Evolutionary conservation across 1,140 invertebrate genomes (phyloP).

Genomic region (Eriocheir sinensis): DNA sequence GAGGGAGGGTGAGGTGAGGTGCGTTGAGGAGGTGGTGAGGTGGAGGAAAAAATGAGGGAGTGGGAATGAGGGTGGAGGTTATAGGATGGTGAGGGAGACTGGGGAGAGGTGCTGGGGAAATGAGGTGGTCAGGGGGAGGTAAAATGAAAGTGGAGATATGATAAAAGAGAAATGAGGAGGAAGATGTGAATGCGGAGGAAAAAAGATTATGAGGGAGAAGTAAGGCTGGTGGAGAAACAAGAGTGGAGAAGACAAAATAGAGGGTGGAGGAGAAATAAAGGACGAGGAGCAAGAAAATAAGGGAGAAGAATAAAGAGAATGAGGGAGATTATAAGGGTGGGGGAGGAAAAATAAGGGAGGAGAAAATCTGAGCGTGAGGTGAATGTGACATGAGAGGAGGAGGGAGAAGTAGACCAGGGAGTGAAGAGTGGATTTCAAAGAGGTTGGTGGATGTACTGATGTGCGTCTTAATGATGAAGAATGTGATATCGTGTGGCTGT

Average conservation of each 20-base stretch:
- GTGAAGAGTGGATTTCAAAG: background rate
- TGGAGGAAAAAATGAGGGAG: background rate
- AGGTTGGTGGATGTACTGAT: too few relatives aligned
- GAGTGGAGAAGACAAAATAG: too few relatives aligned
- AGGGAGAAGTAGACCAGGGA: background rate
- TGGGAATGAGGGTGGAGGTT: too few relatives aligned
- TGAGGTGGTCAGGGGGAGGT: too few relatives aligned
- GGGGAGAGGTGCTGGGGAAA: too few relatives aligned
- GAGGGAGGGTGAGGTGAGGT: background rate
- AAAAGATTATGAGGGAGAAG: too few relatives aligned
- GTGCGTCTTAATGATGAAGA: too few relatives aligned
- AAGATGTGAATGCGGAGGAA: background rate
- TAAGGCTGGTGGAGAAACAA: too few relatives aligned
- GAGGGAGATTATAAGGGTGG: background rate
- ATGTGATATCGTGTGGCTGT: too few relatives aligned
- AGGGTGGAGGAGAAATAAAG: too few relatives aligned
- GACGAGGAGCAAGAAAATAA: too few relatives aligned
- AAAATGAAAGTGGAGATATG: background rate
- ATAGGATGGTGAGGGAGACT: too few relatives aligned
- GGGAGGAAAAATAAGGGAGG: slow-evolving; percentile 9
- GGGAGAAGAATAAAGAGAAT: background rate
- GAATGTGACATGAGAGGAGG: slow-evolving; percentile 9
- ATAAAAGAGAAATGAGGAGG: slow-evolving; percentile 6
- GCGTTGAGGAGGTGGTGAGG: background rate
- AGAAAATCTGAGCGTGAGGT: background rate